These are phyloP conservation scores for Calycopis cecrops DNA, from an alignment of 1,140 invertebrate genomes.

Conservation along the genomic window DNA sequence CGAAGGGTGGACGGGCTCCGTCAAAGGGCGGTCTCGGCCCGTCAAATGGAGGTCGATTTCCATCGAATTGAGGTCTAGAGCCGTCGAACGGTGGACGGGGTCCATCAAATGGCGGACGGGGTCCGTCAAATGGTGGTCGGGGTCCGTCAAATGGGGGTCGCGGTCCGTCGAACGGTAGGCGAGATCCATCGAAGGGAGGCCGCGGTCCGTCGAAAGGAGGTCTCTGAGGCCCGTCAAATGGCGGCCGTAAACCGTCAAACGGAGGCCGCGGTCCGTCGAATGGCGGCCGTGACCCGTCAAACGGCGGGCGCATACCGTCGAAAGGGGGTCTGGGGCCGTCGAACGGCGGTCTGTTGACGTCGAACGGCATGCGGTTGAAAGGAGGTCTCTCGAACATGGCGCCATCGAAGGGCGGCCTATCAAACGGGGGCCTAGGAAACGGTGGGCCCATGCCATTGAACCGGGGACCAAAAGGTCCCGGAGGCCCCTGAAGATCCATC, in stretches of 20 bases:
- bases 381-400: conserved; percentile 35
- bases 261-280: conserved; percentile 42
- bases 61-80: conserved; percentile 24
- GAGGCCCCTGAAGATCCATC: conserved; percentile 56
- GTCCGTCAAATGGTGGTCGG: conserved; percentile 47
- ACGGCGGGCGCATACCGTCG: conserved; percentile 45
- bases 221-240: conserved; percentile 43
- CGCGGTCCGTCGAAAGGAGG: conserved; percentile 48
- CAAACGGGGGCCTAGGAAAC: conserved; percentile 31
- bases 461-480: conserved; percentile 46
- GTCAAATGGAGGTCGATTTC: conserved; percentile 52
- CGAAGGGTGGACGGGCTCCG: conserved; percentile 42
- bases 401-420: conserved; percentile 29
- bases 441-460: conserved; percentile 37
- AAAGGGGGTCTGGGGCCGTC: conserved; percentile 42
- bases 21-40: conserved; percentile 52
- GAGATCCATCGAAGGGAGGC: conserved; percentile 48
- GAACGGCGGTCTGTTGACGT: conserved; percentile 39
- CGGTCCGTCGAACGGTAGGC: conserved; percentile 48
- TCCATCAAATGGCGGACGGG: conserved; percentile 51
- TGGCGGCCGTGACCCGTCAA: conserved; percentile 47
- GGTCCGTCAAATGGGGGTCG: conserved; percentile 42
- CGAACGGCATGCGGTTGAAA: conserved; percentile 47
- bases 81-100: conserved; percentile 53
- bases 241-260: conserved; percentile 50